Evolutionary conservation across 2,113 vertebrate species (phyloP).

Genomic region (Sclerurus mexicanus): DNA sequence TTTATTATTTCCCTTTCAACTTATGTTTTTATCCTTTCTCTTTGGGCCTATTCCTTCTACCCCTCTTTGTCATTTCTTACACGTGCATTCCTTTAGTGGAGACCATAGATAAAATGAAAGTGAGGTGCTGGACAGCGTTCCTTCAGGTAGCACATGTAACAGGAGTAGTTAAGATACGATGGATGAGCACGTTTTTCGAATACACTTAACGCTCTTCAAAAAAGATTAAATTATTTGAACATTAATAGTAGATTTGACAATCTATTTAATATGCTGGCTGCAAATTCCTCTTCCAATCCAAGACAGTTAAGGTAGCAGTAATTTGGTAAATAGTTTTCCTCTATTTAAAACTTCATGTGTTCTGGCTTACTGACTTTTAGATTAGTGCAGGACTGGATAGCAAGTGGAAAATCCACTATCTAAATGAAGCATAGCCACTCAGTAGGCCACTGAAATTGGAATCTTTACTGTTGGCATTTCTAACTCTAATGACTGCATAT

Average conservation of each 20-base stretch:
- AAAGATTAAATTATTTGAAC: not conserved
- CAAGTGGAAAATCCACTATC: constrained; percentile 60
- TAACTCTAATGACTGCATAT: constrained; percentile 36
- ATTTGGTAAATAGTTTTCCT: constrained; percentile 59
- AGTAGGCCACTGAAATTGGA: constrained; percentile 35
- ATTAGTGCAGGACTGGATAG: constrained; percentile 38
- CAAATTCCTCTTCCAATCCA: constrained; percentile 11
- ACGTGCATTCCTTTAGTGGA: not conserved
- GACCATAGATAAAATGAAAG: not conserved
- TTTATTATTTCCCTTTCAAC: not conserved
- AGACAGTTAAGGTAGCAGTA: constrained; percentile 13
- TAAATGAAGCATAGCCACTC: constrained; percentile 62
- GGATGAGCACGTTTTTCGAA: not conserved
- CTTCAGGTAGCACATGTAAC: not conserved
- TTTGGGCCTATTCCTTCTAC: not conserved
- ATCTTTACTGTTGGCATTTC: constrained; percentile 54
- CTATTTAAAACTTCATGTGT: constrained; percentile 55
- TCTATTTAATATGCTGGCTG: not conserved
- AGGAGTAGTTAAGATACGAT: not conserved
- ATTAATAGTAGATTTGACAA: not conserved
- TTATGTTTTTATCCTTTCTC: not conserved
- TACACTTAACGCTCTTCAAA: not conserved
- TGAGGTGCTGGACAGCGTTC: not conserved
- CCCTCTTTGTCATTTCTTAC: not conserved
- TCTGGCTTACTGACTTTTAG: constrained; percentile 54